Evolutionary conservation across 2,113 vertebrate species (phyloP).

Genomic region (Girardinichthys multiradiatus): DNA sequence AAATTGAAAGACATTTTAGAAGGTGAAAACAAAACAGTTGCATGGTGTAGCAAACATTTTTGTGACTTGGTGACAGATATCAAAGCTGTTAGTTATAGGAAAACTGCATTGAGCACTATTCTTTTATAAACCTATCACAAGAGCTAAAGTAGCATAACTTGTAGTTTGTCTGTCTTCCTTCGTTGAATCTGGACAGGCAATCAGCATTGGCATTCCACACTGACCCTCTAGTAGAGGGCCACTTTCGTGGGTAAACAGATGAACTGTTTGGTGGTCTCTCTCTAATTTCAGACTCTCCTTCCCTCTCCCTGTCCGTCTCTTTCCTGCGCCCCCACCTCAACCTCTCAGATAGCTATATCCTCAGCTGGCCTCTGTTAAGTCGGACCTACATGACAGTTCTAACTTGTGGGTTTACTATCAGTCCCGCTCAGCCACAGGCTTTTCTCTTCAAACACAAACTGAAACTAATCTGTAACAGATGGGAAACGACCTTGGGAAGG

Average conservation of each 20-base stretch:
- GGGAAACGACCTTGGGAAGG: conserved; percentile 49
- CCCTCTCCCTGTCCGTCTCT: conserved; percentile 19
- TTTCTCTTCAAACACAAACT: conserved; percentile 65
- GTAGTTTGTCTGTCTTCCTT: conserved; percentile 32
- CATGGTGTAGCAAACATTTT: conserved; percentile 37
- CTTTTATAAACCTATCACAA: conserved; percentile 47
- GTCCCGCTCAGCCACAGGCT: conserved; percentile 51
- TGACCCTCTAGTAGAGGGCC: conserved; percentile 56
- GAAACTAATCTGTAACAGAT: conserved; percentile 75
- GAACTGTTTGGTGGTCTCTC: conserved; percentile 52
- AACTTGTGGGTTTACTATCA: conserved; percentile 73
- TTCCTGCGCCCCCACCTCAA: background rate
- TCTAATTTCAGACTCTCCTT: conserved; percentile 26
- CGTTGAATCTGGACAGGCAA: conserved; percentile 46
- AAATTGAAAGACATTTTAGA: conserved; percentile 29
- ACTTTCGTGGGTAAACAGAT: conserved; percentile 70
- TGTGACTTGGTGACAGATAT: conserved; percentile 44
- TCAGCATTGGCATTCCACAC: conserved; percentile 66
- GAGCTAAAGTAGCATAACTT: conserved; percentile 41
- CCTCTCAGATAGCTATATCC: conserved; percentile 60
- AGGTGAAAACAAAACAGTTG: conserved; percentile 32
- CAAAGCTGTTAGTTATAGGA: conserved; percentile 37
- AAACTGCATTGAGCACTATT: conserved; percentile 39
- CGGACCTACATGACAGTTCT: conserved; percentile 75
- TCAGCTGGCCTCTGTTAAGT: conserved; percentile 71